phyloP scores from a whole-genome alignment of 2,113 vertebrate genomes.

The Oreamnos americanus region DNA sequence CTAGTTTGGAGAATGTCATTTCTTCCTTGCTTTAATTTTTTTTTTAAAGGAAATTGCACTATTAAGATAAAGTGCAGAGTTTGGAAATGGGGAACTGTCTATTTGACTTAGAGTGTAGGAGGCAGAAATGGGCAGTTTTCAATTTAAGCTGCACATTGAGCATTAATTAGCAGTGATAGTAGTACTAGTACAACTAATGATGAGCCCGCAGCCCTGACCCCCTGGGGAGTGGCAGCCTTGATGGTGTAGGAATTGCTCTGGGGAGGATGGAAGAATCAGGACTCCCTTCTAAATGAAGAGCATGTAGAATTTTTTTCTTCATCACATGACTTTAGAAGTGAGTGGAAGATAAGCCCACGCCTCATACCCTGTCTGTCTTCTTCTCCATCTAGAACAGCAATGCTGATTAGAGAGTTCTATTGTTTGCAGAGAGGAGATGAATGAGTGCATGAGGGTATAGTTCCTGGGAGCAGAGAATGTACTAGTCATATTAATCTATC shows the following conservation, averaged over 20 bases:
- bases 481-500: neutral
- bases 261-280: neutral
- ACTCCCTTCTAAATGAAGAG: neutral
- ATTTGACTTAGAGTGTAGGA: slow-evolving; percentile 3
- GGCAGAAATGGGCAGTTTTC: slow-evolving; percentile 35
- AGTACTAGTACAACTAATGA: neutral
- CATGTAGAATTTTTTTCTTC: neutral
- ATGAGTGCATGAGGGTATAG: accelerated
- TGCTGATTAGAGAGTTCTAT: neutral
- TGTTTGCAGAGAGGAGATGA: neutral
- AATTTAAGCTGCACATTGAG: neutral
- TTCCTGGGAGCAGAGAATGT: neutral
- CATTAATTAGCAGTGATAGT: slow-evolving; percentile 44
- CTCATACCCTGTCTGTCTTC: neutral
- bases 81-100: neutral
- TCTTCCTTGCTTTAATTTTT: slow-evolving; percentile 37
- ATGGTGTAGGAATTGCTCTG: neutral
- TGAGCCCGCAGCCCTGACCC: neutral
- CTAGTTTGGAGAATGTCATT: slow-evolving; percentile 40
- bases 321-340: neutral
- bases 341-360: neutral
- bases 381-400: neutral
- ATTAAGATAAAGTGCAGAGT: neutral
- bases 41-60: slow-evolving; percentile 39
- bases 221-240: neutral